phyloP scores from a whole-genome alignment of 2,113 vertebrate species.

The Pachycephala philippinensis region DNA sequence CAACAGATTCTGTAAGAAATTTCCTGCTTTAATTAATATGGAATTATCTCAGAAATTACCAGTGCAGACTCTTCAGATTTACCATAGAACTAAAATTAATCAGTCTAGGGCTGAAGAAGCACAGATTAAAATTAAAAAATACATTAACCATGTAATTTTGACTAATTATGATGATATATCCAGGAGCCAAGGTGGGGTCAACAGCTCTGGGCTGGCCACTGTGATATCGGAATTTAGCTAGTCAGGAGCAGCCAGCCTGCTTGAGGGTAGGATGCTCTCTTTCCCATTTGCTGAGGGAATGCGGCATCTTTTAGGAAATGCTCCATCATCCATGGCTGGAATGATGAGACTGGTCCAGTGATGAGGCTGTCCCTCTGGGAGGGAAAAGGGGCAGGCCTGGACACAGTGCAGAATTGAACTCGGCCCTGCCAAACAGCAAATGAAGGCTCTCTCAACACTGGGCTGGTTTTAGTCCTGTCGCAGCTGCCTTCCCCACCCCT shows the following conservation, averaged over 20 bases:
- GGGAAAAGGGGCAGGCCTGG: neutral
- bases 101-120: neutral
- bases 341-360: fast-evolving
- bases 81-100: neutral
- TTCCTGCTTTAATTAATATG: constrained; percentile 11
- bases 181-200: neutral
- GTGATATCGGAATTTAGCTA: neutral
- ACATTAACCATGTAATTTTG: neutral
- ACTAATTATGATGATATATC: neutral
- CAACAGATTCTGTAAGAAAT: neutral
- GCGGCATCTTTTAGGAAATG: neutral
- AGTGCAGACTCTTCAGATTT: neutral
- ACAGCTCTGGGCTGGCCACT: neutral
- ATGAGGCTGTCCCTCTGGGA: neutral
- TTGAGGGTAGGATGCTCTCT: neutral
- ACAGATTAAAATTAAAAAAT: neutral
- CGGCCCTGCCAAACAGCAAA: neutral
- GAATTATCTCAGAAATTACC: constrained; percentile 17
- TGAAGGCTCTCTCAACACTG: neutral
- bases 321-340: neutral
- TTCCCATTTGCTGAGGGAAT: neutral
- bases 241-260: neutral
- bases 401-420: neutral
- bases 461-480: neutral
- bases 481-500: neutral